These are phyloP conservation scores for Piscicola geometra DNA, from an alignment of 2,888 invertebrate species.

Conservation along the genomic window DNA sequence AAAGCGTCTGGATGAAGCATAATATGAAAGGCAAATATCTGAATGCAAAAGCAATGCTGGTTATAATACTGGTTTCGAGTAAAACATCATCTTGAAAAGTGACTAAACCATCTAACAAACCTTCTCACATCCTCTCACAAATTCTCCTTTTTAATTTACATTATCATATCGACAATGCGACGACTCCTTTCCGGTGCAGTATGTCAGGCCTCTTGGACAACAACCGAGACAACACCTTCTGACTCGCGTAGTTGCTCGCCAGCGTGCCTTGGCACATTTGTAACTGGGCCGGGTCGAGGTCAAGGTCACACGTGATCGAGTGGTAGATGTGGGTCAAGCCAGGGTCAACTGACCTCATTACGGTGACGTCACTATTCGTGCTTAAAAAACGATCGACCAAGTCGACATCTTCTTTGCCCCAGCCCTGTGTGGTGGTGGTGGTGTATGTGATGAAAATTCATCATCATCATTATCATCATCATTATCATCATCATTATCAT, in stretches of 20 bases:
- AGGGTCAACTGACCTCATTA: conserved; percentile 80
- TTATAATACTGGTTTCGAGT: no score
- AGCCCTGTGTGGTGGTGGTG: conserved; percentile 64
- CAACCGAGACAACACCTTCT: conserved; percentile 47
- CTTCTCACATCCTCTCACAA: no score
- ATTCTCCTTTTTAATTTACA: no score
- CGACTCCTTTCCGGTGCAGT: background rate
- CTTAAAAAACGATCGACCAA: conserved; percentile 73
- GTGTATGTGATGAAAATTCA: background rate
- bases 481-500: no score
- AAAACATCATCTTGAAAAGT: no score
- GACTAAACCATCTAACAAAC: no score
- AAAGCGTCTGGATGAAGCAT: no score
- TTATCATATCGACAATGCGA: background rate
- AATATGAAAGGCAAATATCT: no score
- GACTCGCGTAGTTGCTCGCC: conserved; percentile 67
- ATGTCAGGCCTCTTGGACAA: background rate
- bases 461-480: no score
- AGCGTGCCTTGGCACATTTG: conserved; percentile 89
- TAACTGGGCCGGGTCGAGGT: conserved; percentile 73
- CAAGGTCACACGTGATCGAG: conserved; percentile 76
- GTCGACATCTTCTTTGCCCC: conserved; percentile 96
- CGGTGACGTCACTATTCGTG: conserved; percentile 61
- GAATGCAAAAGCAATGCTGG: no score
- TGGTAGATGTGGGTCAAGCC: conserved; percentile 89